Evolutionary conservation across 30 jellyfish, hydroid and myxozoan genomes (phyloP), one percentile per base, ranked within the genome.

Genomic region (Turritopsis rubra): DNA sequence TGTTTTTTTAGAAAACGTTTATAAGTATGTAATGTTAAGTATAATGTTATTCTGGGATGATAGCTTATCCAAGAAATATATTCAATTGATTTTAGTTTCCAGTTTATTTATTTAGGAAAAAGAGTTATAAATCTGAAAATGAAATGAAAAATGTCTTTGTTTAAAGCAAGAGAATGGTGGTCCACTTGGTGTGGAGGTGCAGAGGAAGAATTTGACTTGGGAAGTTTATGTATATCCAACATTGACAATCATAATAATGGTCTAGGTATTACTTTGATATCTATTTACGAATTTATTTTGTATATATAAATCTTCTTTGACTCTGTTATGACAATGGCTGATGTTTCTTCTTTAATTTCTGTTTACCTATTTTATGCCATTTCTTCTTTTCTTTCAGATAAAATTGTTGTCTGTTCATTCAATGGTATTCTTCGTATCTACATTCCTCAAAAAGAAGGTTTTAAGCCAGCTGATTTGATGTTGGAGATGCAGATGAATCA

Each of bases 101-200:
- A 3, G 60, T 5, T 41, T 3, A 3, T 41, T 41, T 41, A 41
- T 41, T 3, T 5, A 41, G 13, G 5, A 41, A 41, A 41, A 41
- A 13, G 9, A 41, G 13, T 41, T 41, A 3, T 3, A 41, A 41
- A 13, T 5, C 13, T 41, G 60, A 41, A 3, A 13, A 41, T 41
- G 60, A 41, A 41, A 26, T 29, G 9, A 30, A 85, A 80, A 71
- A 89, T 89, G 97, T 89, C 97, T 23, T 83, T 89, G 68, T 89
- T 89, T 76, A 88, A 89, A 89, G 97, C 97, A 3, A 75, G 97
- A 79, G 95, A 89, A 18, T 89, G 97, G 97, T 89, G 97, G 97
- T 85, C 95, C 22, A 82, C 97, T 8, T 84, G 76, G 75, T 91
- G 95, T 19, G 97, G 95, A 9, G 85, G 85, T 7, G 87, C 71